A percentile compares a stretch with the other conserved stretches of the same genome.
phyloP scores from a whole-genome alignment of 1,140 invertebrate genomes.

The Drosophila paulistorum region DNA sequence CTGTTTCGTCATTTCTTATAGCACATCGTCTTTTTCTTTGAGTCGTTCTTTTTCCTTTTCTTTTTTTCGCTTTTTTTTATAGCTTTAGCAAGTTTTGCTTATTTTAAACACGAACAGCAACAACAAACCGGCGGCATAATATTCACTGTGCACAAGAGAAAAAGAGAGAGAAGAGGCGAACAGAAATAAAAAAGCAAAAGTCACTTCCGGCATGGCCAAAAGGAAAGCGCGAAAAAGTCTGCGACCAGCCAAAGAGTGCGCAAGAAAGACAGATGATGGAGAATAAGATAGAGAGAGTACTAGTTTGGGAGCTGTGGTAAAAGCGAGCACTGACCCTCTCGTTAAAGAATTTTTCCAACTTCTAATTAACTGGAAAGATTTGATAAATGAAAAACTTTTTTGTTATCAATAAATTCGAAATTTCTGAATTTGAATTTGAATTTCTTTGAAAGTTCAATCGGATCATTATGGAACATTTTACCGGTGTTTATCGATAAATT shows the following conservation, averaged over 20 bases:
- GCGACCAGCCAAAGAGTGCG: conserved; percentile 18
- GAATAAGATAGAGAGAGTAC: background rate
- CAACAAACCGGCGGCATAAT: conserved; percentile 66
- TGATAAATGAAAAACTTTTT: background rate
- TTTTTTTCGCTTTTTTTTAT: conserved; percentile 69
- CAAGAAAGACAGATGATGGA: too few relatives aligned
- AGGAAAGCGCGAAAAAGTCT: conserved; percentile 78
- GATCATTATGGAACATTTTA: too few relatives aligned
- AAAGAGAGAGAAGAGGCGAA: conserved; percentile 30
- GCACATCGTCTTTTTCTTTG: conserved; percentile 37
- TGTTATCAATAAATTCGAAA: background rate
- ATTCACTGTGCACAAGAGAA: conserved; percentile 64
- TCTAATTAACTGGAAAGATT: conserved; percentile 55
- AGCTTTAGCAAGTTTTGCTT: conserved; percentile 71
- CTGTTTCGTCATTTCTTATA: conserved; percentile 68
- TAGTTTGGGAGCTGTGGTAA: background rate
- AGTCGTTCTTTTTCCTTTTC: conserved; percentile 45
- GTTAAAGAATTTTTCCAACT: conserved; percentile 21
- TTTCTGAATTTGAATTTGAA: too few relatives aligned
- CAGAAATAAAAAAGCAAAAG: conserved; percentile 71
- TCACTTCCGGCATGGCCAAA: conserved; percentile 72
- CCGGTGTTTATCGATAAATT: too few relatives aligned
- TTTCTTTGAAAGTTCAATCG: too few relatives aligned
- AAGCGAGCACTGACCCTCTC: conserved; percentile 18
- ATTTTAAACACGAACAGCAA: conserved; percentile 75